Conservation (phyloP, 2,888 invertebrate species). For the Eremobia ochroleuca region DNA sequence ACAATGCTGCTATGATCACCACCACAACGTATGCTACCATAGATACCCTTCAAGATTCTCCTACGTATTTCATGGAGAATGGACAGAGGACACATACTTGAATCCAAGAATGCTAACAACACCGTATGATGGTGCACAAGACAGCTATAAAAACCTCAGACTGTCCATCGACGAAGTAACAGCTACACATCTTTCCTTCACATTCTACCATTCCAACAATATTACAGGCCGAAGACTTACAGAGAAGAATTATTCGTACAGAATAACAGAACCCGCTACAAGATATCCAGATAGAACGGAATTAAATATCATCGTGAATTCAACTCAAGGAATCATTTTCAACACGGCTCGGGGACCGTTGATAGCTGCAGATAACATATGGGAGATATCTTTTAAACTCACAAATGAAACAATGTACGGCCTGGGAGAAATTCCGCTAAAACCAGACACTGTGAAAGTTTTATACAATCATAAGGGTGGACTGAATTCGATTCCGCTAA, state of each 20-base stretch:
- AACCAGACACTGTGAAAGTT: slow-evolving; percentile 77
- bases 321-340: slow-evolving; percentile 82
- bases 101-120: slow-evolving; percentile 79
- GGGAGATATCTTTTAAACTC: slow-evolving; percentile 91
- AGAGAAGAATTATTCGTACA: slow-evolving; percentile 77
- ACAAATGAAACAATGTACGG: slow-evolving; percentile 90
- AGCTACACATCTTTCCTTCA: slow-evolving; percentile 80
- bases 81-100: slow-evolving; percentile 80
- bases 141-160: slow-evolving; percentile 74
- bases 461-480: slow-evolving; percentile 87
- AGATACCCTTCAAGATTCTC: slow-evolving; percentile 89
- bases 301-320: slow-evolving; percentile 77
- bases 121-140: slow-evolving; percentile 77
- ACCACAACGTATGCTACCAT: slow-evolving; percentile 87
- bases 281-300: slow-evolving; percentile 64
- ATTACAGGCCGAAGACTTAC: slow-evolving; percentile 74
- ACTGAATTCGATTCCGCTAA: slow-evolving; percentile 86
- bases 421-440: slow-evolving; percentile 88
- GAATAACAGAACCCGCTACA: slow-evolving; percentile 71
- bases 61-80: slow-evolving; percentile 80
- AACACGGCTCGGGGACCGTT: slow-evolving; percentile 91
- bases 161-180: slow-evolving; percentile 84
- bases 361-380: slow-evolving; percentile 91
- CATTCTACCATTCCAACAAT: slow-evolving; percentile 78
- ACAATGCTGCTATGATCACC: slow-evolving; percentile 89